Evolutionary conservation across 2,888 invertebrate species (phyloP).

Genomic region (Orthosia gothica): DNA sequence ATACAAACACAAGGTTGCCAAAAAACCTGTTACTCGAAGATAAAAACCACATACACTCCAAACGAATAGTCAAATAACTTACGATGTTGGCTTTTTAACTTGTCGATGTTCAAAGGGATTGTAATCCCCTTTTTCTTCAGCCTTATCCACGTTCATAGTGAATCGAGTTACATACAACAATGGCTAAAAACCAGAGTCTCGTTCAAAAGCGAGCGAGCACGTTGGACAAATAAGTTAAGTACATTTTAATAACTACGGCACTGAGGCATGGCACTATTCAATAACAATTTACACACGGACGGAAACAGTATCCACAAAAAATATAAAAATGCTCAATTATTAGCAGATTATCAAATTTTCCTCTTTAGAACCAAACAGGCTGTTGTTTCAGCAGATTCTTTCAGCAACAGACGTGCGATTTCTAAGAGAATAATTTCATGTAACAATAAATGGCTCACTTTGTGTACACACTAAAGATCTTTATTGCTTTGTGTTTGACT

Average conservation of each 20-base stretch:
- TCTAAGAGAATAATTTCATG: constrained; percentile 64
- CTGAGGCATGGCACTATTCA: constrained; percentile 38
- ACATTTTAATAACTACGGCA: constrained; percentile 41
- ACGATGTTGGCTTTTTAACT: constrained; percentile 89
- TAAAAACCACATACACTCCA: constrained; percentile 21
- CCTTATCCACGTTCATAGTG: constrained; percentile 72
- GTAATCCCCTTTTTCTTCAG: constrained; percentile 75
- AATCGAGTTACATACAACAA: constrained; percentile 44
- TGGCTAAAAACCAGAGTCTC: constrained; percentile 43
- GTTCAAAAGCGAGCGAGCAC: constrained; percentile 10
- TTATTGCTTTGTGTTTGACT: constrained; percentile 68
- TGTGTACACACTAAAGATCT: constrained; percentile 70
- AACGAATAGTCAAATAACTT: constrained; percentile 72
- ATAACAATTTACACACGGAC: constrained; percentile 21
- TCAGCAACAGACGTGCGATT: constrained; percentile 10
- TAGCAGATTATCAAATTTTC: constrained; percentile 8
- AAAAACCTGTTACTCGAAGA: neutral
- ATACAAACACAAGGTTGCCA: constrained; percentile 2
- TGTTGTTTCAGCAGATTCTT: neutral
- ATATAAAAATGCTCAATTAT: neutral
- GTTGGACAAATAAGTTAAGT: constrained; percentile 24
- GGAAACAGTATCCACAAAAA: constrained; percentile 6
- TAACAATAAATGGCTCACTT: constrained; percentile 69
- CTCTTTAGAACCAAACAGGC: neutral
- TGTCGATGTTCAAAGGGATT: constrained; percentile 87